Evolutionary conservation across 2,797 vertebrate genomes (phyloP), one percentile per base, ranked within the genome.

Genomic region (Peromyscus eremicus): DNA sequence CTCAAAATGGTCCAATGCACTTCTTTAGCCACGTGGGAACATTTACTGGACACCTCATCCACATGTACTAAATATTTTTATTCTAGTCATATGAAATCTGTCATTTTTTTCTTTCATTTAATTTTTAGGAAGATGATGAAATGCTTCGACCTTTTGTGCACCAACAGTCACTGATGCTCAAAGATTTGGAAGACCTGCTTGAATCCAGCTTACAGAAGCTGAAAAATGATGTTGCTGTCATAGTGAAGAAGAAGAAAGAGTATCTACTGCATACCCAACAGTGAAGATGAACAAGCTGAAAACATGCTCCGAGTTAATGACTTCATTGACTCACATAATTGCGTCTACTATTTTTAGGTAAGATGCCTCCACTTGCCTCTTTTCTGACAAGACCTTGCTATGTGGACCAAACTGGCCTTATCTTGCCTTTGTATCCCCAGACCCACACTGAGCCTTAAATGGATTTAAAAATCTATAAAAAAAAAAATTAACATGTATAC

Each of bases 211-310:
- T 99, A 95, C 98, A 98, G 37, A 96, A 98, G 0, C 98, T 99
- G 88, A 99, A 99, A 98, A 99, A 99, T 85, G 99, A 99, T 1
- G 99, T 99, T 40, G 99, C 99, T 0, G 97, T 98, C 84, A 99
- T 99, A 29, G 99, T 99, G 40, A 99, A 99, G 60, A 98, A 98
- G 93, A 99, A 99, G 98, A 98, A 98, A 94, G 99, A 99, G 70
- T 98, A 98, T 43, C 84, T 91, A 55, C 8, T 83, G 68, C 95
- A 70, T 2, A 76, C 14, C 29, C 96, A 96, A 49, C 64, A 86
- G 57, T 85, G 62, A 95, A 68, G 88, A 13, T 10, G 25, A 40
- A 64, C 29, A 62, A 7, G 40, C 62, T 68, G 40, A 43, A 40
- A 75, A 77, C 10, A 43, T 6, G 21, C 46, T 17, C 46, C 17